Percentiles rank a stretch among this genome's conserved stretches.
These are phyloP conservation scores for Drosophila acutilabella DNA, from an alignment of 2,888 invertebrate species.

Conservation along the genomic window DNA sequence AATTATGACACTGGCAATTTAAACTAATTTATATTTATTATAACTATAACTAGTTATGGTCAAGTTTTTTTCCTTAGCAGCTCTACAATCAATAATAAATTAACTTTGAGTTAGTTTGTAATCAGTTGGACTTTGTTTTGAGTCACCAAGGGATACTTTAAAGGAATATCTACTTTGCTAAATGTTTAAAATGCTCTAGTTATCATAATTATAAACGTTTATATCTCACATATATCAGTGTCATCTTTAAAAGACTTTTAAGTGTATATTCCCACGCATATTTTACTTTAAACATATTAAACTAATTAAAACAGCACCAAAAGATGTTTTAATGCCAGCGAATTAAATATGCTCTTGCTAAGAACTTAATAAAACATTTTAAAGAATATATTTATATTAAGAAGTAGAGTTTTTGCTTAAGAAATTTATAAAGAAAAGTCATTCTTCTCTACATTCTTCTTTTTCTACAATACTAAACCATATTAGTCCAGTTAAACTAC, in stretches of 20 bases:
- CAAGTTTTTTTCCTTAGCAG: constrained; percentile 23
- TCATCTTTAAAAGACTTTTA: constrained; percentile 3
- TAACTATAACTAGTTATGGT: constrained; percentile 35
- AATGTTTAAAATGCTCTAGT: neutral
- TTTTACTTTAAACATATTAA: constrained; percentile 25
- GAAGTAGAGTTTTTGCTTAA: too few relatives aligned
- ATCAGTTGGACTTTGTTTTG: neutral
- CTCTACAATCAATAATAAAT: constrained; percentile 48
- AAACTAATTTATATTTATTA: constrained; percentile 46
- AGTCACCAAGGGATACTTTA: constrained; percentile 1
- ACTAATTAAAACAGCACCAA: constrained; percentile 29
- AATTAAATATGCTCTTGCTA: constrained; percentile 17
- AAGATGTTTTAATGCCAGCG: neutral
- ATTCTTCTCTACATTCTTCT: too few relatives aligned
- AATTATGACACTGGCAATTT: constrained; percentile 56
- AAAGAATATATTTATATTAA: neutral
- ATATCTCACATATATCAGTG: constrained; percentile 11
- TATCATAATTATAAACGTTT: neutral
- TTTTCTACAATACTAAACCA: too few relatives aligned
- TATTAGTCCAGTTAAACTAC: neutral
- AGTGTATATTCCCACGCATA: constrained; percentile 40
- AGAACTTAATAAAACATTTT: neutral
- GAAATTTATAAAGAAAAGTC: too few relatives aligned
- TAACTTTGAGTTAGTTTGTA: constrained; percentile 22
- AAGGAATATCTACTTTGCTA: too few relatives aligned